These are phyloP conservation scores for Epistrophe eligans DNA, from an alignment of 2,888 invertebrate species.

Conservation along the genomic window DNA sequence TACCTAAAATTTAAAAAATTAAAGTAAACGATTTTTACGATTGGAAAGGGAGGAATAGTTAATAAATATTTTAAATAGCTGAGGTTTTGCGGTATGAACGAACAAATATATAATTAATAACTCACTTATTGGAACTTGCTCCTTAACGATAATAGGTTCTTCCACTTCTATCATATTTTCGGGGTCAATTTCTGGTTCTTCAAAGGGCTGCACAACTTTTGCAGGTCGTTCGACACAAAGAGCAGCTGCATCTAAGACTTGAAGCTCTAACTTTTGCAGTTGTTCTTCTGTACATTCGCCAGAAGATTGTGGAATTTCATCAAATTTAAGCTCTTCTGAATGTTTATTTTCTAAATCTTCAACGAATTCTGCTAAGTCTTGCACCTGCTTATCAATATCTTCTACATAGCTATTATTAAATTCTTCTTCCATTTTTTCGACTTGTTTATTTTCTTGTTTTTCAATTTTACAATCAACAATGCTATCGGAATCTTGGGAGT, in stretches of 20 bases:
- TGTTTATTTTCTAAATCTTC: constrained; percentile 15
- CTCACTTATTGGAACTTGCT: constrained; percentile 67
- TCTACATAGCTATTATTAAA: not conserved
- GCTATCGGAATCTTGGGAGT: not conserved
- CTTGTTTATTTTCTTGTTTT: not conserved
- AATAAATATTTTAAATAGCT: no score
- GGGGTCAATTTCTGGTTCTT: constrained; percentile 31
- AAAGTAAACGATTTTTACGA: no score
- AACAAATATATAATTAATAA: not conserved
- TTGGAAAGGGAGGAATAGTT: no score
- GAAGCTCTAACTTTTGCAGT: constrained; percentile 41
- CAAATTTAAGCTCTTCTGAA: constrained; percentile 38
- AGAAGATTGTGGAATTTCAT: constrained; percentile 28
- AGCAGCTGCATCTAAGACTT: constrained; percentile 31
- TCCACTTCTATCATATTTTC: constrained; percentile 61
- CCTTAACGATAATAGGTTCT: constrained; percentile 64
- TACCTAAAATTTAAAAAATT: no score
- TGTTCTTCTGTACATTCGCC: constrained; percentile 46
- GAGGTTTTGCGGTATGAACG: no score
- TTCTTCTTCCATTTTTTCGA: not conserved
- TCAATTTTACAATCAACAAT: not conserved
- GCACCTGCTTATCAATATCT: constrained; percentile 22
- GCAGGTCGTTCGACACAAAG: not conserved
- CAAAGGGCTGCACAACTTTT: not conserved
- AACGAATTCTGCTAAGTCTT: constrained; percentile 3